Percentiles rank a stretch among this genome's conserved stretches.
These are phyloP conservation scores for Scartelaos histophorus DNA, from an alignment of 2,113 vertebrate genomes.

Conservation along the genomic window DNA sequence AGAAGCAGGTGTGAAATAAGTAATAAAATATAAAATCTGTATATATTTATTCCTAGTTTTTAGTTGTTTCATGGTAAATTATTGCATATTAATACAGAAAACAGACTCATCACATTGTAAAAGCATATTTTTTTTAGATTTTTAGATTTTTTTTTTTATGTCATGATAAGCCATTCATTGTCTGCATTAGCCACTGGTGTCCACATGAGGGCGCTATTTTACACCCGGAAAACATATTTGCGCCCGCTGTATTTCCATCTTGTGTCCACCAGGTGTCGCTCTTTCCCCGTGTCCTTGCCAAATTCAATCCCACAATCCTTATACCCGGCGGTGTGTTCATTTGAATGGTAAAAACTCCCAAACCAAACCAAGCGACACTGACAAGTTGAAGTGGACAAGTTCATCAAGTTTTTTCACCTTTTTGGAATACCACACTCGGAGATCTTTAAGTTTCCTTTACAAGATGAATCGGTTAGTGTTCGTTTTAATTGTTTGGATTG, in stretches of 20 bases:
- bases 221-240: neutral
- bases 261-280: conserved; percentile 59
- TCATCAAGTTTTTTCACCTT: conserved; percentile 31
- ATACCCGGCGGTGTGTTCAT: conserved; percentile 67
- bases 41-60: too few species aligned
- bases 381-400: conserved; percentile 9
- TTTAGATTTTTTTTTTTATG: too few species aligned
- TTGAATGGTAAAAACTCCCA: conserved; percentile 66
- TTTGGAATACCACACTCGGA: conserved; percentile 23
- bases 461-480: conserved; percentile 66
- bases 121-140: too few species aligned
- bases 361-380: conserved; percentile 14
- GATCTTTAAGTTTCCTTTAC: conserved; percentile 8
- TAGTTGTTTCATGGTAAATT: too few species aligned
- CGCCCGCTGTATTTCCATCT: neutral
- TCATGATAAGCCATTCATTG: neutral
- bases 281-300: conserved; percentile 18
- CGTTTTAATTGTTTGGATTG: neutral
- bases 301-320: conserved; percentile 74
- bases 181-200: neutral
- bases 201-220: conserved; percentile 21
- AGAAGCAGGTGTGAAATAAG: too few species aligned
- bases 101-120: too few species aligned
- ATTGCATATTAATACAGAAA: too few species aligned
- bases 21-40: too few species aligned